phyloP scores from a whole-genome alignment of 2,797 vertebrate species.

The Chanos chanos region DNA sequence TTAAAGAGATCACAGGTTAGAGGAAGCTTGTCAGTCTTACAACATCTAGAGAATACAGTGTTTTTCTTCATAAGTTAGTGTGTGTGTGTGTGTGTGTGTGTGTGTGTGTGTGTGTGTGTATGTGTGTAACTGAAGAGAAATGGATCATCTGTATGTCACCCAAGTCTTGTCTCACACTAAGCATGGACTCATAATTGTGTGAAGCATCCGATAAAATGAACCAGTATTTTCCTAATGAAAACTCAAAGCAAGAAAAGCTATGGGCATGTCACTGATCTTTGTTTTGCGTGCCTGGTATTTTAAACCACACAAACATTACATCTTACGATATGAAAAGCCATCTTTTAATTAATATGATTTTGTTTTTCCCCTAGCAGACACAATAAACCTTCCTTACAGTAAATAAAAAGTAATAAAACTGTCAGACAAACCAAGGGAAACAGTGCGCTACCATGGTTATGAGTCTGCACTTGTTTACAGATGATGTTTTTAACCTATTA shows the following conservation, averaged over 20 bases:
- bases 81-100: not conserved
- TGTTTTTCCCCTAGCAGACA: no score
- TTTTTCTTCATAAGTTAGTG: conserved; percentile 17
- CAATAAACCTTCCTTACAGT: no score
- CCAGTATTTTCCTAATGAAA: conserved; percentile 72
- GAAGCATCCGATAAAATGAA: conserved; percentile 71
- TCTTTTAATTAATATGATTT: no score
- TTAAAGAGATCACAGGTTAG: conserved; percentile 94
- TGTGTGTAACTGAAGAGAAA: conserved; percentile 56
- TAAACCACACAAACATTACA: not conserved
- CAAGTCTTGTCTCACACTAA: conserved; percentile 67
- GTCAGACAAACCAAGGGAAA: no score
- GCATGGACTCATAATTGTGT: conserved; percentile 56
- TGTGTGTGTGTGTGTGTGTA: conserved; percentile 51
- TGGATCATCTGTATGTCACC: conserved; percentile 58
- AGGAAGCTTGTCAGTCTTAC: no score
- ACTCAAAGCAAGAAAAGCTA: conserved; percentile 67
- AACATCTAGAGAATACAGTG: no score
- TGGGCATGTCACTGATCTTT: conserved; percentile 43
- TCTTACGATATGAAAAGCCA: no score
- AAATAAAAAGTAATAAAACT: no score
- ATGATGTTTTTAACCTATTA: no score
- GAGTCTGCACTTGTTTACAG: no score
- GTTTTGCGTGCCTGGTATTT: conserved; percentile 46
- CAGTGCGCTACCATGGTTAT: no score